Percentiles rank a stretch among this genome's conserved stretches.
phyloP scores from a whole-genome alignment of 35 echinoderm and acorn worm species.

The Ptychodera flava region DNA sequence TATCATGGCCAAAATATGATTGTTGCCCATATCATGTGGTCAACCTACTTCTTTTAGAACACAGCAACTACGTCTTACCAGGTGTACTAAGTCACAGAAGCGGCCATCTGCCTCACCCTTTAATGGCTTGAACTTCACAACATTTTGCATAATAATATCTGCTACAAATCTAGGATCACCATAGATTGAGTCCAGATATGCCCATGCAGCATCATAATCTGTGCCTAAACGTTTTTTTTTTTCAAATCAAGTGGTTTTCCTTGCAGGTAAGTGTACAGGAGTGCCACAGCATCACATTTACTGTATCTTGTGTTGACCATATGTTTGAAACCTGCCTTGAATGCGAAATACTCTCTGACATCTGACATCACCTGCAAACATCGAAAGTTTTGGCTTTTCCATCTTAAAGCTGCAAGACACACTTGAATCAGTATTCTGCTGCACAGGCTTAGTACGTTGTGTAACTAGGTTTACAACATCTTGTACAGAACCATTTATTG shows the following conservation, averaged over 20 bases:
- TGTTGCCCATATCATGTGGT: slow-evolving; percentile 50
- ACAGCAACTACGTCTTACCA: slow-evolving; percentile 44
- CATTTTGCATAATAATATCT: too few species aligned
- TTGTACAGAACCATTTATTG: too few species aligned
- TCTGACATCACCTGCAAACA: slow-evolving; percentile 50
- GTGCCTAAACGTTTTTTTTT: too few species aligned
- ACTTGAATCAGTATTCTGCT: neutral
- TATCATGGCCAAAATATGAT: slow-evolving; percentile 50
- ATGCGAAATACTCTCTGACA: slow-evolving; percentile 60
- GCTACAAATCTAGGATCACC: too few species aligned
- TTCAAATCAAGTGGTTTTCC: slow-evolving; percentile 51
- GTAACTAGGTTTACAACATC: too few species aligned
- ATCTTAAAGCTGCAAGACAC: neutral
- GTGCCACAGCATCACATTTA: slow-evolving; percentile 47
- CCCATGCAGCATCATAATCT: too few species aligned
- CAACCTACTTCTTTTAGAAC: too few species aligned
- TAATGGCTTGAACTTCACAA: too few species aligned
- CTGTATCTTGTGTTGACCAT: too few species aligned
- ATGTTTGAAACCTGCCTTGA: slow-evolving; percentile 48
- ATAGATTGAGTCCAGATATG: too few species aligned
- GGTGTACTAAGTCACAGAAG: slow-evolving; percentile 64
- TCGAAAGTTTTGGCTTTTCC: slow-evolving; percentile 60
- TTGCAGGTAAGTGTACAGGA: slow-evolving; percentile 28
- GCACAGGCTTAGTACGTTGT: too few species aligned
- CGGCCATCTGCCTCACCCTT: slow-evolving; percentile 48